phyloP scores from a whole-genome alignment of 1,140 invertebrate genomes.

The Epicauta chinensis region DNA sequence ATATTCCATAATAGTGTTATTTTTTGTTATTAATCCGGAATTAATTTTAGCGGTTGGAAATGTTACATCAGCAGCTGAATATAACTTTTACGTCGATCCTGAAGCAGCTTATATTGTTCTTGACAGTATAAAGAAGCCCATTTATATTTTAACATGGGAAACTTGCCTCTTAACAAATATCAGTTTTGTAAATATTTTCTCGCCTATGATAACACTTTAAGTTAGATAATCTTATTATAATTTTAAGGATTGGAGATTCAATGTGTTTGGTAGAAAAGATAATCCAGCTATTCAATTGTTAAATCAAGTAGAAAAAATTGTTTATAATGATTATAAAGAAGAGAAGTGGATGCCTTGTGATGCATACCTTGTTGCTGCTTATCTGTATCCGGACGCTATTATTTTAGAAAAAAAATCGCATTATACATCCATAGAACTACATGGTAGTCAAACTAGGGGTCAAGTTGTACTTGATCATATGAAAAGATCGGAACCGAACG shows the following conservation, averaged over 20 bases:
- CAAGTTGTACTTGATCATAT: slow-evolving; percentile 55
- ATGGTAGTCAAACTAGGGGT: slow-evolving; percentile 51
- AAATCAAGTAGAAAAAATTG: slow-evolving; percentile 48
- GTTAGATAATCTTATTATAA: slow-evolving; percentile 2
- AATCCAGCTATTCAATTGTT: slow-evolving; percentile 46
- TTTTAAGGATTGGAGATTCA: slow-evolving; percentile 52
- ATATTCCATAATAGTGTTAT: too few species aligned
- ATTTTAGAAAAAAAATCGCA: slow-evolving; percentile 37
- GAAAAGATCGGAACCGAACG: slow-evolving; percentile 46
- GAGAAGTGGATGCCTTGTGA: slow-evolving; percentile 50
- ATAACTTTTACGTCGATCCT: slow-evolving; percentile 73
- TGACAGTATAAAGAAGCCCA: slow-evolving; percentile 47
- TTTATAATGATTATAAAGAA: slow-evolving; percentile 34
- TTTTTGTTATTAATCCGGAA: too few species aligned
- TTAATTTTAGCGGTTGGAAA: slow-evolving; percentile 51
- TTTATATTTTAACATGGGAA: slow-evolving; percentile 61
- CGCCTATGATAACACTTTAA: slow-evolving; percentile 2
- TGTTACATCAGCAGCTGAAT: slow-evolving; percentile 62
- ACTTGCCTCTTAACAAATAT: slow-evolving; percentile 47
- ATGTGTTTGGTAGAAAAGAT: slow-evolving; percentile 43
- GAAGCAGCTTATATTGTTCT: slow-evolving; percentile 71
- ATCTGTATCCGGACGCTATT: slow-evolving; percentile 43
- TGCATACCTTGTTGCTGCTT: slow-evolving; percentile 48
- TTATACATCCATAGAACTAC: slow-evolving; percentile 52
- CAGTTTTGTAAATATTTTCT: slow-evolving; percentile 45